Evolutionary conservation across 2,797 vertebrate genomes (phyloP).

Genomic region (Manis javanica): DNA sequence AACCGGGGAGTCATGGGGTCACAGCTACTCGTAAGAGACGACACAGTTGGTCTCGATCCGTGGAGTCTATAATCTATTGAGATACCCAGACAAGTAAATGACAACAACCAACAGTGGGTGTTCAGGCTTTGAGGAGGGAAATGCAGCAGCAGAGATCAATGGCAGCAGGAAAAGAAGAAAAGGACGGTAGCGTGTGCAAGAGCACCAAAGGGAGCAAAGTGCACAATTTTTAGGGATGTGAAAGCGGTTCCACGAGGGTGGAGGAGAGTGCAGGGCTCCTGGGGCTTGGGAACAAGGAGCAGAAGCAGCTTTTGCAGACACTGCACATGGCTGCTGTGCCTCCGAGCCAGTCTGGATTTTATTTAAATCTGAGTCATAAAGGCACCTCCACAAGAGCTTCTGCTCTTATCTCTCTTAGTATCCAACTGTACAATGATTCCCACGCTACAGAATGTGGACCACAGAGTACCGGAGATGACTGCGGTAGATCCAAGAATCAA

Average conservation of each 20-base stretch:
- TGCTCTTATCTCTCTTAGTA: neutral
- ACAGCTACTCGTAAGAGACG: neutral
- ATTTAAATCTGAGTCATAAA: neutral
- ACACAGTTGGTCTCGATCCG: neutral
- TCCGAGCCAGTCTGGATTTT: neutral
- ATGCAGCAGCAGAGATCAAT: accelerated
- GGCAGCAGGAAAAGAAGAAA: neutral
- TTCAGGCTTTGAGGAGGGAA: neutral
- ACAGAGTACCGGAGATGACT: too few species aligned
- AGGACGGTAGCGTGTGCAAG: neutral
- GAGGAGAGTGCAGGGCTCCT: neutral
- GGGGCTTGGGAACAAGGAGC: neutral
- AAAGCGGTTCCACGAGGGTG: neutral
- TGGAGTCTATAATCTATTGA: neutral
- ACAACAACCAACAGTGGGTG: neutral
- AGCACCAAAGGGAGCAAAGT: neutral
- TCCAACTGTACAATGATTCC: neutral
- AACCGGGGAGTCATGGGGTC: neutral
- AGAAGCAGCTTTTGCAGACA: neutral
- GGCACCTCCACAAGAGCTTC: too few species aligned
- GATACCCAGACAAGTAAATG: neutral
- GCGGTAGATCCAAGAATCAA: neutral
- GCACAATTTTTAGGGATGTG: neutral
- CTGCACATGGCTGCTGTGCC: too few species aligned
- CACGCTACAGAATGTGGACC: neutral